These are phyloP conservation scores for Heliconius cydno DNA, from an alignment of 2,888 invertebrate genomes.

Conservation along the genomic window DNA sequence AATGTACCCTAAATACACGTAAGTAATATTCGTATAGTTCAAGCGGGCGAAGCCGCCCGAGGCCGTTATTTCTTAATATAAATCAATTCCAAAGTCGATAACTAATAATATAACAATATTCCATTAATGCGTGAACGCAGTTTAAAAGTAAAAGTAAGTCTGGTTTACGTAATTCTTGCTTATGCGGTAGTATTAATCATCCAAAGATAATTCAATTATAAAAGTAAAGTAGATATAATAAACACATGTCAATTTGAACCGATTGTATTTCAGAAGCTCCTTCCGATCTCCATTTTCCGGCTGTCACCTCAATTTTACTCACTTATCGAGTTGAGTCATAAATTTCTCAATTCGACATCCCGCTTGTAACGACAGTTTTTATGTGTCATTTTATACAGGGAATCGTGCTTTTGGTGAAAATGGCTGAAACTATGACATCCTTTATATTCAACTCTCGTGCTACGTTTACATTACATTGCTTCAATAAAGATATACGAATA, in stretches of 20 bases:
- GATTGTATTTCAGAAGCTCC: not conserved
- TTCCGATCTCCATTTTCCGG: slow-evolving; percentile 6
- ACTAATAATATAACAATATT: too few species aligned
- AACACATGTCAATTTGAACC: not conserved
- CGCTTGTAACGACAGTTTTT: slow-evolving; percentile 27
- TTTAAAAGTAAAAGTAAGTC: too few species aligned
- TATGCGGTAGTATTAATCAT: too few species aligned
- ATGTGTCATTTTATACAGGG: slow-evolving; percentile 16
- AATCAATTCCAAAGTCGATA: too few species aligned
- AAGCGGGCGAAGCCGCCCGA: too few species aligned
- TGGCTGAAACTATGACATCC: slow-evolving; percentile 22
- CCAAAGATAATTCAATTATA: not conserved
- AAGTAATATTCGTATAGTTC: too few species aligned
- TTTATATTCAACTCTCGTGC: slow-evolving; percentile 37
- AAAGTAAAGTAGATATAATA: not conserved
- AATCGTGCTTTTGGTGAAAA: slow-evolving; percentile 26
- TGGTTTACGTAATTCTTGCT: too few species aligned
- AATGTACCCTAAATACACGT: too few species aligned
- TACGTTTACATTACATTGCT: slow-evolving; percentile 31
- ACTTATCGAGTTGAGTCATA: slow-evolving; percentile 18
- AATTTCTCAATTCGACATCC: slow-evolving; percentile 22
- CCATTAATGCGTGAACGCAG: too few species aligned
- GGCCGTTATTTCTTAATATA: too few species aligned
- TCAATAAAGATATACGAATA: slow-evolving; percentile 31
- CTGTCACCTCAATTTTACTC: slow-evolving; percentile 23